Base-by-base conservation (phyloP, 2,888 invertebrate genomes). In the Andricus curvator region DNA sequence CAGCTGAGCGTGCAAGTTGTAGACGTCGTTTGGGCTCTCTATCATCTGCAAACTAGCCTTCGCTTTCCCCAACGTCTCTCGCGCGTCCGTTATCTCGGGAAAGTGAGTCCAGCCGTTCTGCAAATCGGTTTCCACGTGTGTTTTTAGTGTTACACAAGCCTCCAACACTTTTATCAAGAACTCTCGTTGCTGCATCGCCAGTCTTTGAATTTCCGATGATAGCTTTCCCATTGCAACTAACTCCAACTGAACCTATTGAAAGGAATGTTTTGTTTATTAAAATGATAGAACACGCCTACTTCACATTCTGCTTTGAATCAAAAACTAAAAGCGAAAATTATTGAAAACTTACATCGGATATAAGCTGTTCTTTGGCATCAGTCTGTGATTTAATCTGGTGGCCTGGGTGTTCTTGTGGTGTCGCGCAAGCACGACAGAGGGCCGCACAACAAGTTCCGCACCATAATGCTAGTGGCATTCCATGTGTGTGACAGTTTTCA, bases 61-160 rank as follows among this genome's bases (percentile, higher is more conserved):
- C 9, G 95, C 94, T 88, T 95, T 95, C 74, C 94, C 94, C 74
- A 96, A 91, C 60, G 94, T 94, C 86, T 95, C 95, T 41, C 95
- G 94, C 82, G 95, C 95, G 86, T 96, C 96, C 82, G 94, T 94
- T 83, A 96, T 93, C 90, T 96, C 96, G 9, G 94, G 93, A 84
- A 95, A 94, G 82, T 95, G 95, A 66, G 95, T 94, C 90, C 95
- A 94, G 86, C 96, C 95, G 88, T 95, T 95, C 84, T 95, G 95
- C 85, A 96, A 93, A 90, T 96, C 96, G 76, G 95, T 95, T 92
- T 96, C 96, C 77, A 96, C 95, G 92, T 96, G 96, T 81, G 96
- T 95, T 91, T 96, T 96, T 74, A 96, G 92, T 81, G 96, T 95
- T 70, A 96, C 95, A 92, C 96, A 96, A 62, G 96, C 95, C 90